Evolutionary conservation across 35 echinoderm and acorn worm species (phyloP), one percentile per base, ranked within the genome.

Genomic region (Diadema setosum): DNA sequence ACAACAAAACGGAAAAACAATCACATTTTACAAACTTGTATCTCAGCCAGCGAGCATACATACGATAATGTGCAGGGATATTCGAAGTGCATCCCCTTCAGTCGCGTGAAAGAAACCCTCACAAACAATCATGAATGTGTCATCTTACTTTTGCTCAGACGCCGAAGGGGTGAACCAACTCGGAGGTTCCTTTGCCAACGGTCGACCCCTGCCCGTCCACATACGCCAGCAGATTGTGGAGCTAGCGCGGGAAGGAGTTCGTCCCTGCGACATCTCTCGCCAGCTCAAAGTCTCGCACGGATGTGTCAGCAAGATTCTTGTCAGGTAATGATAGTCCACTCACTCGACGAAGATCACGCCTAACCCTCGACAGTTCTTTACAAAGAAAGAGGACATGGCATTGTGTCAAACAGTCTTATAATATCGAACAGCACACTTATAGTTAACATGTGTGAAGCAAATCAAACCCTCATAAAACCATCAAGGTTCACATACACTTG

Each of bases 271-370:
- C 60, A 94, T 99, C 58, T 99, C 96, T 11, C 44, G 96, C 5
- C 96, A 99, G 42, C 90, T 99, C 65, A 94, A 94, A 31, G 89
- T 99, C n/a, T 99, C 96, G 4, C 96, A 99, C 78, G 96, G 96
- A 2, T 99, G 96, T 87, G 96, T 99, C 69, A 99, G 96, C 82
- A 99, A 99, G 56, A 99, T 99, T 31, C 87, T 99, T 16, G 96
- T 94, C 56, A 94, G 89, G 96, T 98, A 84, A 9, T 25, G 24
- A 23, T 29, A n/a, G n/a, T n/a, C n/a, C n/a, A n/a, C n/a, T n/a
- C n/a, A n/a, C n/a, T n/a, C n/a, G n/a, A n/a, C n/a, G n/a, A n/a
- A n/a, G n/a, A n/a, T n/a, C n/a, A n/a, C n/a, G n/a, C n/a, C n/a
- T n/a, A n/a, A n/a, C n/a, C n/a, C n/a, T n/a, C n/a, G n/a, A n/a